Conservation (phyloP, 2,113 vertebrate genomes). For the Syngnathus typhle region DNA sequence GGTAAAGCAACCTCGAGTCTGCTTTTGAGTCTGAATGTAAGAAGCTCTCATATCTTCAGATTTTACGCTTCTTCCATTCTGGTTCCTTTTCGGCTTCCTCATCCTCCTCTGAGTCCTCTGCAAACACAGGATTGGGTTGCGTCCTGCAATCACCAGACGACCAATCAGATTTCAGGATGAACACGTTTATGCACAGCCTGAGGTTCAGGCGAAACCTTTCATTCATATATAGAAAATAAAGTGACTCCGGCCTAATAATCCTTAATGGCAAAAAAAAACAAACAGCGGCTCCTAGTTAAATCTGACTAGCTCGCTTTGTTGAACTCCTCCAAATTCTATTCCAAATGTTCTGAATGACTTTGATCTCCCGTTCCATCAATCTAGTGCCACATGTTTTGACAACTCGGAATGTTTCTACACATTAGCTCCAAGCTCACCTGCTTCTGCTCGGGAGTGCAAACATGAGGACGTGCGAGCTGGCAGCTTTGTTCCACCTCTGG, state of each 20-base stretch:
- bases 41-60: conserved; percentile 66
- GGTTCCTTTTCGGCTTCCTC: conserved; percentile 88
- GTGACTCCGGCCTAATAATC: neutral
- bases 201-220: neutral
- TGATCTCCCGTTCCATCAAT: neutral
- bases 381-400: neutral
- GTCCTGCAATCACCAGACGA: conserved; percentile 69
- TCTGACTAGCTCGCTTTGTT: neutral
- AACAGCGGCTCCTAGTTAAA: neutral
- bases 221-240: neutral
- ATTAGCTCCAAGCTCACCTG: neutral
- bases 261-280: neutral
- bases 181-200: neutral
- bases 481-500: conserved; percentile 19
- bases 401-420: neutral
- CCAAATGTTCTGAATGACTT: neutral
- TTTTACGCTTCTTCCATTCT: conserved; percentile 98
- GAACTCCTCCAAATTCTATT: neutral
- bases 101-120: conserved; percentile 86
- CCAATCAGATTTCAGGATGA: neutral
- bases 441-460: neutral
- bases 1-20: conserved; percentile 5
- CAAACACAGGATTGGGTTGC: conserved; percentile 88
- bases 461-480: conserved; percentile 10
- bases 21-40: neutral